Base-by-base conservation (phyloP, 2,888 invertebrate species). In the Caenorhabditis sp. region DNA sequence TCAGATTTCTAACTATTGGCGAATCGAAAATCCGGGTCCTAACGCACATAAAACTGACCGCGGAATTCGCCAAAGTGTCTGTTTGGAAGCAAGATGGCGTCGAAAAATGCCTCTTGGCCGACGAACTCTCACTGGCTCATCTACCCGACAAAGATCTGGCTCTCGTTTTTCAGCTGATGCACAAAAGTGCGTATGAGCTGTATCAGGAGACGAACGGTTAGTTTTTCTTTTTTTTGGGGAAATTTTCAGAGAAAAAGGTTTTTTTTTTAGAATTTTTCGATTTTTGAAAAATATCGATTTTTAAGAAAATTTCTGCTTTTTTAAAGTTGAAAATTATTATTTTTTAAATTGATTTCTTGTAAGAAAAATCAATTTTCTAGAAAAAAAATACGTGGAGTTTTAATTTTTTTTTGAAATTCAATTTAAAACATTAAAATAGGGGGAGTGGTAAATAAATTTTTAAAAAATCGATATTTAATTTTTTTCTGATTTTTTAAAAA, bases 51-150 rank as follows among this genome's bases (percentile, higher is more conserved):
- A 22, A 28, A n/a, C n/a, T n/a, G 4, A 1, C 26, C 8, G 18
- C 50, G 1, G 51, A 61, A 13, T 35, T 37, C 13, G 68, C 40
- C 20, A 61, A 60, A 1, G 51, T 32, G 22, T 13, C 18, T 15
- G 76, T 67, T 15, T 76, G 67, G 67, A 40, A 44, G 22, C 50
- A 53, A 26, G 61, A 60, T 2, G 76, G 68, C 22, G 32, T 28
- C 51, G 76, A 76, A 11, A 76, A 68, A 40, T 67, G 67, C 26
- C 67, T 67, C 15, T 40, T 67, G 8, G 51, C 24, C 18, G 67
- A 76, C n/a, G 53, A 67, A 60, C 67, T 76, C 13, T 40, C 37
- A 1, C 50, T 76, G 6, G 32, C 56, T 2, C 76, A 67, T 40
- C n/a, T 72, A 0, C 40, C 50, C 11, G 53, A 51, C 4, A 18